A percentile compares a stretch with the other conserved stretches of the same genome.
Evolutionary conservation across 1,140 invertebrate genomes (phyloP).

Genomic region (Bombus sylvicola): DNA sequence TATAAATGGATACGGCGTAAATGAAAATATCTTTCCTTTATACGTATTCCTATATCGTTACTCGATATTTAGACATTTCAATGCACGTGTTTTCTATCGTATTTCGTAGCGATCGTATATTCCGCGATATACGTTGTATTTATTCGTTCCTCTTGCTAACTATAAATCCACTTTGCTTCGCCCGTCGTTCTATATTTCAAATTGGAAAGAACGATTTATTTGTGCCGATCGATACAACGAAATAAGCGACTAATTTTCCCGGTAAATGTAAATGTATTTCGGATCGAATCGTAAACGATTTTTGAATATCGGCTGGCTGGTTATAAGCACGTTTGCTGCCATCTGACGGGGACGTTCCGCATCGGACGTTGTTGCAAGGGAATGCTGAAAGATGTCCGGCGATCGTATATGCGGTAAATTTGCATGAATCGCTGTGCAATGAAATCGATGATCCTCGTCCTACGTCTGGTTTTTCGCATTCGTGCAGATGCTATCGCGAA

Average conservation of each 20-base stretch:
- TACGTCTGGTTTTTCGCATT: background rate
- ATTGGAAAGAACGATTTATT: background rate
- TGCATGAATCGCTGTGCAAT: background rate
- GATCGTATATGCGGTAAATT: background rate
- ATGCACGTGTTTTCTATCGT: no score
- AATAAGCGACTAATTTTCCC: background rate
- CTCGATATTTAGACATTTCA: background rate
- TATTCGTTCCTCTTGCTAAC: no score
- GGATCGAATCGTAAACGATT: background rate
- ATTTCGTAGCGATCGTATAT: no score
- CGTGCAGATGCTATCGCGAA: background rate
- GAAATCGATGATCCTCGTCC: constrained; percentile 13
- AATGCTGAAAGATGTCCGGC: constrained; percentile 5
- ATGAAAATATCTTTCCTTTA: background rate
- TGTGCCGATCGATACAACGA: background rate
- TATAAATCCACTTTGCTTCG: no score
- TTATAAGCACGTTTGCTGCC: constrained; percentile 12
- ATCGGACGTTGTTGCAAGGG: background rate
- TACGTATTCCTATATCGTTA: no score
- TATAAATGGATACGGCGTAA: background rate
- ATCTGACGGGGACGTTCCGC: constrained; percentile 27
- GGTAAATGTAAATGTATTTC: no score
- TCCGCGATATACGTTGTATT: no score
- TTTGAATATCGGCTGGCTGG: background rate
- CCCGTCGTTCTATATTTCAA: no score